These are phyloP conservation scores for Apodemus agrarius DNA, from an alignment of 2,797 vertebrate species.

Conservation along the genomic window DNA sequence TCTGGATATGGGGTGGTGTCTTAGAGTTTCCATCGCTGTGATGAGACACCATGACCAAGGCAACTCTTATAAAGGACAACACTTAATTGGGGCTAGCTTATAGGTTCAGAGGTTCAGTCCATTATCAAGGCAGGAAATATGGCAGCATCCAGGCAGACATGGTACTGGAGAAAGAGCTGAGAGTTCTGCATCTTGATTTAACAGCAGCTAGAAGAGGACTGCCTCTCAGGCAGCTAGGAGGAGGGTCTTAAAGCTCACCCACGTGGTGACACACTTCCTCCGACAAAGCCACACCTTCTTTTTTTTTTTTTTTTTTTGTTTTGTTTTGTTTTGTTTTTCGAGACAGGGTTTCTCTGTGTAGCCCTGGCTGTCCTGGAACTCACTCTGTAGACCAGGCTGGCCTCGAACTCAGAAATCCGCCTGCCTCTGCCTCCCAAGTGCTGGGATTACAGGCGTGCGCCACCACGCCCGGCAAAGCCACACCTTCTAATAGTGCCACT, in stretches of 20 bases:
- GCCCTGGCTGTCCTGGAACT: too few species aligned
- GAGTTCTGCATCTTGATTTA: background rate
- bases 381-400: too few species aligned
- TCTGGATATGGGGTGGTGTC: background rate
- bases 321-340: too few species aligned
- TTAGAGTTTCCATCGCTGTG: background rate
- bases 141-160: background rate
- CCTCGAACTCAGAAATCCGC: too few species aligned
- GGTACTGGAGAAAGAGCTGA: background rate
- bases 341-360: too few species aligned
- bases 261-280: background rate
- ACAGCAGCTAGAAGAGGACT: background rate
- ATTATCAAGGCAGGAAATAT: background rate
- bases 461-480: too few species aligned
- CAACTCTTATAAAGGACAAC: background rate
- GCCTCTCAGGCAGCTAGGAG: background rate
- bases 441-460: too few species aligned
- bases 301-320: too few species aligned
- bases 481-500: too few species aligned
- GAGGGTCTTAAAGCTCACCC: background rate
- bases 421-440: too few species aligned
- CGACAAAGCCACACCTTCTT: background rate
- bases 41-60: background rate
- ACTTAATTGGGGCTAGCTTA: background rate
- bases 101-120: background rate